phyloP scores from a whole-genome alignment of 2,113 vertebrate species.

The Nyctereutes procyonoides region DNA sequence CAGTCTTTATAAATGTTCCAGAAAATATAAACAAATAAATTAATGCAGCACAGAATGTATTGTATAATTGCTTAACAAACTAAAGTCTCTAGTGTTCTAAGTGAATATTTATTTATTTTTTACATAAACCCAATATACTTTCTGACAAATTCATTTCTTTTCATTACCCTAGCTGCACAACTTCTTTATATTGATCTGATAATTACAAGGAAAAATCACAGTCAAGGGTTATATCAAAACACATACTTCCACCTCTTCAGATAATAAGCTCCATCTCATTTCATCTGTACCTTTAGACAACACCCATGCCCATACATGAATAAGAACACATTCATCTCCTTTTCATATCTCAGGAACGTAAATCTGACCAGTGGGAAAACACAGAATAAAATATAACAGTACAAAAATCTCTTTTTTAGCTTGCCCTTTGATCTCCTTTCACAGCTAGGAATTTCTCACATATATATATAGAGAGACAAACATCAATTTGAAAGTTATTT shows the following conservation, averaged over 20 bases:
- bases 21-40: slow-evolving; percentile 18
- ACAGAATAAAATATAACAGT: neutral
- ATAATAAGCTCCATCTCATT: neutral
- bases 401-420: neutral
- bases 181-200: neutral
- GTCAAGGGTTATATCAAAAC: neutral
- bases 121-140: neutral
- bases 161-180: neutral
- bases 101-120: slow-evolving; percentile 15
- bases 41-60: neutral
- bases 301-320: neutral
- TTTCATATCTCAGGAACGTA: neutral
- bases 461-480: neutral
- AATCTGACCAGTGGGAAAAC: neutral
- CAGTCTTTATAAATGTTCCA: neutral
- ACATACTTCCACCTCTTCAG: neutral
- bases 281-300: neutral
- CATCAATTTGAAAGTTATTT: neutral
- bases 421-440: neutral
- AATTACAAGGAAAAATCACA: neutral
- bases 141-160: slow-evolving; percentile 44
- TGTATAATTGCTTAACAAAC: neutral
- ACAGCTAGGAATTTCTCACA: neutral
- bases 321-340: neutral
- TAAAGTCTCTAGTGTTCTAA: neutral